Evolutionary conservation across 2,113 vertebrate genomes (phyloP), one percentile per base, ranked within the genome.

Genomic region (Corythoichthys intestinalis): DNA sequence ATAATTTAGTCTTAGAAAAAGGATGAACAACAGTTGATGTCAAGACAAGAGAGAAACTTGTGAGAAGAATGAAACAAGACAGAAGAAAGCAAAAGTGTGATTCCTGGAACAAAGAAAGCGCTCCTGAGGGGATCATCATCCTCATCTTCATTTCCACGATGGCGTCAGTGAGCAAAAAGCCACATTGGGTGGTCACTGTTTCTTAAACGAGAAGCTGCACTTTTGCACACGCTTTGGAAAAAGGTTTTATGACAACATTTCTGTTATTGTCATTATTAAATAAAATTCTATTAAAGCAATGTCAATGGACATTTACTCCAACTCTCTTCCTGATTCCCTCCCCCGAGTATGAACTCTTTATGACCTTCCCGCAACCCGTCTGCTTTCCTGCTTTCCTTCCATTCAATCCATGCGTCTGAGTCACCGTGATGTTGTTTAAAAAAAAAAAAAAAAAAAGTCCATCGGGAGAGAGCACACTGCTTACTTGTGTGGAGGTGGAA

Each of bases 311-410:
- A 48, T 41, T 15, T 53, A 70, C 58, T 53, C 69, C 44, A 6
- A 13, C 20, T n/a, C 49, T 66, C 41, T 8, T 8, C 41, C 41
- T 44, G 1, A 5, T 44, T 8, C 67, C 38, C 50, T 44, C 11
- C 57, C 64, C 10, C 28, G 7, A 20, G 48, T 66, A 72, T 82
- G 84, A 87, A 89, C 87, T 87, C 38, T 59, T 28, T 2, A 53
- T 70, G 78, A 87, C 83, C 86, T 73, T 46, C 69, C 76, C 66
- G 17, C 52, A 38, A 66, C 64, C 65, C 65, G 76, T 61, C 72
- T 79, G 60, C 74, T 83, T 84, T 86, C 81, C 41, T 6, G 41
- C 41, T 83, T 84, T 86, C 81, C 84, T 69, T 56, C 69, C 10
- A 68, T 70, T 80, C 78, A 79, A 34, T 68, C 59, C 69, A 46